Percentiles rank a stretch among this genome's conserved stretches.
phyloP scores from a whole-genome alignment of 1,140 invertebrate genomes.

The Tetramorium simillimum region DNA sequence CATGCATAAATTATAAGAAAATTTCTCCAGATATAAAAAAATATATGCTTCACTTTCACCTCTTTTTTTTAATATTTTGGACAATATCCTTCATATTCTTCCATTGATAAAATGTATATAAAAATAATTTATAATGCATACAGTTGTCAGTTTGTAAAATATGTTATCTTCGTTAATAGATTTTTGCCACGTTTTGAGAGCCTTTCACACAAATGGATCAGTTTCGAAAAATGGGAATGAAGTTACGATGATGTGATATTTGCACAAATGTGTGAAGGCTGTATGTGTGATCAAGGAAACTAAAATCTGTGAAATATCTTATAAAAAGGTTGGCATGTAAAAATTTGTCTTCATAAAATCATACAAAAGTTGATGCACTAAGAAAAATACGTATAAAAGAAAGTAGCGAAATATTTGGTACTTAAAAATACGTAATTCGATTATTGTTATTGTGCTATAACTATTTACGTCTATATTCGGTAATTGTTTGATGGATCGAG shows the following conservation, averaged over 20 bases:
- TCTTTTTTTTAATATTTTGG: conserved; percentile 68
- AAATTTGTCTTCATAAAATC: conserved; percentile 47
- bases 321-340: conserved; percentile 56
- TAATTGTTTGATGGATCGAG: conserved; percentile 11
- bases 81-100: conserved; percentile 56
- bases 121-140: conserved; percentile 81
- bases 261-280: background rate
- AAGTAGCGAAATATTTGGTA: conserved; percentile 30
- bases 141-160: conserved; percentile 75
- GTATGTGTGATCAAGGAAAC: conserved; percentile 31
- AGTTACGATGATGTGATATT: background rate
- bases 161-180: conserved; percentile 64
- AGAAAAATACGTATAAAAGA: conserved; percentile 53
- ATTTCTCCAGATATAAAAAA: conserved; percentile 76
- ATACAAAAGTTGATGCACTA: conserved; percentile 60
- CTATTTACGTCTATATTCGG: conserved; percentile 40
- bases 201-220: conserved; percentile 57
- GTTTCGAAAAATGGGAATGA: conserved; percentile 53
- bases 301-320: conserved; percentile 56
- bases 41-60: conserved; percentile 69
- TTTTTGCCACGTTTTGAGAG: conserved; percentile 62
- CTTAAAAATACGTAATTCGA: conserved; percentile 30
- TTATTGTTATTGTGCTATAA: conserved; percentile 57
- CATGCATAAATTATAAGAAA: conserved; percentile 70
- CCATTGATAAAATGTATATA: conserved; percentile 79